These are phyloP conservation scores for Dasypogon diadema DNA, from an alignment of 2,888 invertebrate genomes.

Conservation along the genomic window DNA sequence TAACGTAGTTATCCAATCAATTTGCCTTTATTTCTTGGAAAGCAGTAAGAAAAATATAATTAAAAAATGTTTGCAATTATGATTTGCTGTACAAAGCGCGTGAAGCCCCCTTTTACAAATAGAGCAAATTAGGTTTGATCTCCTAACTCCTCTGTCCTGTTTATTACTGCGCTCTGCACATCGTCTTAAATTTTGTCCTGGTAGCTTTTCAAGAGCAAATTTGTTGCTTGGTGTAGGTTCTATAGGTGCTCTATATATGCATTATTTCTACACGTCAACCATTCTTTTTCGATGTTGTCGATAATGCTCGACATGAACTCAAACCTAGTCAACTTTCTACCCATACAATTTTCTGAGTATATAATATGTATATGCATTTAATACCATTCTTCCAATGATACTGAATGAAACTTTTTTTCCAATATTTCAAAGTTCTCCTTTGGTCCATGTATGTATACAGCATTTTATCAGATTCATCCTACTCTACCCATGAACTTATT, in stretches of 20 bases:
- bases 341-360: slow-evolving; percentile 52
- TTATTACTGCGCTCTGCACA: slow-evolving; percentile 62
- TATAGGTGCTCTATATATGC: slow-evolving; percentile 62
- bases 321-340: neutral
- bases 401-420: too few species aligned
- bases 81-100: too few species aligned
- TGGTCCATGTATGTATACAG: neutral
- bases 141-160: slow-evolving; percentile 48
- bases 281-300: too few species aligned
- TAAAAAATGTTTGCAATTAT: too few species aligned
- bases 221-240: slow-evolving; percentile 62
- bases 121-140: too few species aligned
- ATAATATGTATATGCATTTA: slow-evolving; percentile 58
- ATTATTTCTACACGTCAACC: slow-evolving; percentile 39
- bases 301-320: slow-evolving; percentile 59
- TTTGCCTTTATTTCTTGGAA: too few species aligned
- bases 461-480: slow-evolving; percentile 6
- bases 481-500: slow-evolving; percentile 7
- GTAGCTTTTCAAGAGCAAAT: slow-evolving; percentile 60
- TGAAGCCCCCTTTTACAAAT: too few species aligned
- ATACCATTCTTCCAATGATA: slow-evolving; percentile 8
- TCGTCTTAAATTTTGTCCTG: slow-evolving; percentile 58
- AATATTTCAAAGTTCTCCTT: too few species aligned
- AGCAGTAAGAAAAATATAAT: too few species aligned
- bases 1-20: too few species aligned